Evolutionary conservation across 2,797 vertebrate genomes (phyloP), one percentile per base, ranked within the genome.

Genomic region (Salmo trutta): DNA sequence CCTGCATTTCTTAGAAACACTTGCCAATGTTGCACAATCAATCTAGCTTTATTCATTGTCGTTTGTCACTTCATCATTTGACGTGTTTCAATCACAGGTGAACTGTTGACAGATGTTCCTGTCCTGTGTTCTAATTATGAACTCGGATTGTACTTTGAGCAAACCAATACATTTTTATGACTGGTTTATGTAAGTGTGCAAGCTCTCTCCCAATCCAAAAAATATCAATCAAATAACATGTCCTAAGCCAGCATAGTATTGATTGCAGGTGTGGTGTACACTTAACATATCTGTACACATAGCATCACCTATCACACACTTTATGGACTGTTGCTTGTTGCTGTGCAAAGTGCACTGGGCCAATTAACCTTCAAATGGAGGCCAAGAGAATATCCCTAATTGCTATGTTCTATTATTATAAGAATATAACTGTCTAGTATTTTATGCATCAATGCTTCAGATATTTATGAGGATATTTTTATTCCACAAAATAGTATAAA

Each of bases 291-390:
- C 21, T 24, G 59, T 64, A 70, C 31, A 33, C 51, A n/a, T 17
- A 59, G 54, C 21, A 17, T 53, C 47, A 24, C 14, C 1, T 70
- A n/a, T n/a, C 8, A 24, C 59, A 10, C 8, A 15, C 10, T 21
- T 70, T 47, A 70, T 70, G 19, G 68, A 56, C 52, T 31, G 70
- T 29, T 14, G 10, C 7, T 27, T 54, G 41, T 16, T 51, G 14
- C 10, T n/a, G 72, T 73, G 16, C 72, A 74, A 74, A 74, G 53
- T 59, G 56, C 72, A 41, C 24, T 36, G 21, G 52, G 54, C 31
- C 27, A 36, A 21, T 62, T 2, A 52, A 36, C 10, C 41, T 5
- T 17, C 16, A 29, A 21, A 14, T 56, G 47, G 52, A 53, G 52
- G 71, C 52, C 27, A 73, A 31, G 12, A 31, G 10, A 52, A 3